Evolutionary conservation across 2,113 vertebrate species (phyloP).

Genomic region (Ibidorhyncha struthersii): DNA sequence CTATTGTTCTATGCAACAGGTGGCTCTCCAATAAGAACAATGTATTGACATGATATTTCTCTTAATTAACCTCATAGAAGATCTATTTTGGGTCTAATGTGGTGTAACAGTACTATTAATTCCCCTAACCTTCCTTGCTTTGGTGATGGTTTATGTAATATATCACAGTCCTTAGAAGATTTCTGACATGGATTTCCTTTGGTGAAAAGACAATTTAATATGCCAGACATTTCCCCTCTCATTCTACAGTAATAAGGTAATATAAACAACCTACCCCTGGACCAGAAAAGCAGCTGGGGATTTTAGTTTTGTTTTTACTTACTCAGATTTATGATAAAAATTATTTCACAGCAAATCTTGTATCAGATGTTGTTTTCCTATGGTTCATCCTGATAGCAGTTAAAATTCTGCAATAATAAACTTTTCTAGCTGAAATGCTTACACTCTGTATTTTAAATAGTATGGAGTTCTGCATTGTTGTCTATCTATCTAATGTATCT

Average conservation of each 20-base stretch:
- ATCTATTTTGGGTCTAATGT: background rate
- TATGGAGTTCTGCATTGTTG: background rate
- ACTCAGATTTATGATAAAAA: background rate
- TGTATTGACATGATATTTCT: background rate
- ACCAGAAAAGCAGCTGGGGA: background rate
- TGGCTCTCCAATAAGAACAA: background rate
- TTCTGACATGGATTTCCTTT: background rate
- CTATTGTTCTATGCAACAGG: background rate
- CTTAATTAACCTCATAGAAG: constrained; percentile 2
- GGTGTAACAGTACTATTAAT: background rate
- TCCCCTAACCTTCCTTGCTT: background rate
- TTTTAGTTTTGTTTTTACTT: background rate
- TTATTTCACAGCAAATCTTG: background rate
- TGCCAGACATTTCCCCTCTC: background rate
- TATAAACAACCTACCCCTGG: background rate
- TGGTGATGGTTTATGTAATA: background rate
- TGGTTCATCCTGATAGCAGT: background rate
- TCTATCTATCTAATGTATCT: background rate
- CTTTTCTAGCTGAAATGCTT: background rate
- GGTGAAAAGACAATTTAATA: background rate
- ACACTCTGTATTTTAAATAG: background rate
- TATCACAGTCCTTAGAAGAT: background rate
- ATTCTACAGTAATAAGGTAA: background rate
- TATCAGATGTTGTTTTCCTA: background rate
- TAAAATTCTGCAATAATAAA: background rate